Percentiles rank a stretch among this genome's conserved stretches.
phyloP scores from a whole-genome alignment of 2,113 vertebrate genomes.

The Dascyllus trimaculatus region DNA sequence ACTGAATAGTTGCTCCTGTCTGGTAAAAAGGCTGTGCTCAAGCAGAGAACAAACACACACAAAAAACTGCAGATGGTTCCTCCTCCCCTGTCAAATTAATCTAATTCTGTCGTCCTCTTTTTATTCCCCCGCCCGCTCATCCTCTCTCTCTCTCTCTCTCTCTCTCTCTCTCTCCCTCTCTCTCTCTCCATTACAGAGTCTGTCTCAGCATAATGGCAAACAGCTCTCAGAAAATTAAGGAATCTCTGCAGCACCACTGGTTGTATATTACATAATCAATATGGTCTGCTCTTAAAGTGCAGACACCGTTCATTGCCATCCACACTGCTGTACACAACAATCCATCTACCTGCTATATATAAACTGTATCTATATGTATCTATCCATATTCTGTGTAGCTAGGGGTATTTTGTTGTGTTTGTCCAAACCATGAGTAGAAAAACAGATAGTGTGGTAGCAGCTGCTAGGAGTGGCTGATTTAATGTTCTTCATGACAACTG shows the following conservation, averaged over 20 bases:
- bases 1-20: too few species aligned
- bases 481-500: too few species aligned
- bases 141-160: neutral
- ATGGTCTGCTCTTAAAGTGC: constrained; percentile 57
- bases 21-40: too few species aligned
- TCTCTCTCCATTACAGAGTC: constrained; percentile 41
- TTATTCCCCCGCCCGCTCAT: neutral
- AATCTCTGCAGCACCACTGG: constrained; percentile 53
- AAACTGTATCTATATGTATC: neutral
- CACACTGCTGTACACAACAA: constrained; percentile 30
- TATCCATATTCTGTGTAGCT: too few species aligned
- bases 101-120: constrained; percentile 29
- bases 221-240: constrained; percentile 69
- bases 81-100: constrained; percentile 32
- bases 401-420: too few species aligned
- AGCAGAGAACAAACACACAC: neutral
- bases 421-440: too few species aligned
- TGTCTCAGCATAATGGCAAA: constrained; percentile 67
- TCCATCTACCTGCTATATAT: constrained; percentile 16
- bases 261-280: constrained; percentile 78
- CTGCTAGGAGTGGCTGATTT: too few species aligned
- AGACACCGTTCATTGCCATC: constrained; percentile 45
- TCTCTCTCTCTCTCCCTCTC: constrained; percentile 9
- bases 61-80: neutral
- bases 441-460: too few species aligned